Evolutionary conservation across 2,113 vertebrate species (phyloP).

Genomic region (Bothrops jararaca): DNA sequence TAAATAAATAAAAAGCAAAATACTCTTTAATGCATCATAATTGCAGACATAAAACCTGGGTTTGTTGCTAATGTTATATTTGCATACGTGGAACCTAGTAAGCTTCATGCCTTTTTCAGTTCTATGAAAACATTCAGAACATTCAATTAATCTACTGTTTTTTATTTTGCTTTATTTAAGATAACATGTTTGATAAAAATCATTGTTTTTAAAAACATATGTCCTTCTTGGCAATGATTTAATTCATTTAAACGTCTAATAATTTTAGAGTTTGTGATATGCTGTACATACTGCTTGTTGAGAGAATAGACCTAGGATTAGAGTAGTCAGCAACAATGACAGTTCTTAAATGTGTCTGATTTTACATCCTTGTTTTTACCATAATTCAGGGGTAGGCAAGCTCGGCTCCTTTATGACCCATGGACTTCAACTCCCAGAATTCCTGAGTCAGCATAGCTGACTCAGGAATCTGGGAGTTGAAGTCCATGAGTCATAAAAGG

Average conservation of each 20-base stretch:
- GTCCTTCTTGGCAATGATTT: background rate
- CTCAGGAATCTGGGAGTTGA: no score
- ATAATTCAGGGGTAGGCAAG: background rate
- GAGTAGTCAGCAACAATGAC: background rate
- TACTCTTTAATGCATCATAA: background rate
- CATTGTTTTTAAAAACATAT: fast-evolving
- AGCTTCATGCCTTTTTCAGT: background rate
- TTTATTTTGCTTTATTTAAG: background rate
- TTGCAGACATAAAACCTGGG: background rate
- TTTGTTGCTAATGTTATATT: background rate
- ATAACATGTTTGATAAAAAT: background rate
- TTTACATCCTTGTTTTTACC: background rate
- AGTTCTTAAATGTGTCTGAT: background rate
- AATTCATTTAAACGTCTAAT: background rate
- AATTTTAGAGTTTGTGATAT: background rate
- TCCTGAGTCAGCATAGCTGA: no score
- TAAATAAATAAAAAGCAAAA: background rate
- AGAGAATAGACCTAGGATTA: background rate
- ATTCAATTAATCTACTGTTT: background rate
- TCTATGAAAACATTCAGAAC: background rate
- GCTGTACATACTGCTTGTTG: background rate
- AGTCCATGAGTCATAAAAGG: no score
- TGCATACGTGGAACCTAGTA: background rate
- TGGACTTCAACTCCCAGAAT: no score
- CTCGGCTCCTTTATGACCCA: no score